phyloP scores from a whole-genome alignment of 2,797 vertebrate genomes.

The Hapalemur alaotrensis region DNA sequence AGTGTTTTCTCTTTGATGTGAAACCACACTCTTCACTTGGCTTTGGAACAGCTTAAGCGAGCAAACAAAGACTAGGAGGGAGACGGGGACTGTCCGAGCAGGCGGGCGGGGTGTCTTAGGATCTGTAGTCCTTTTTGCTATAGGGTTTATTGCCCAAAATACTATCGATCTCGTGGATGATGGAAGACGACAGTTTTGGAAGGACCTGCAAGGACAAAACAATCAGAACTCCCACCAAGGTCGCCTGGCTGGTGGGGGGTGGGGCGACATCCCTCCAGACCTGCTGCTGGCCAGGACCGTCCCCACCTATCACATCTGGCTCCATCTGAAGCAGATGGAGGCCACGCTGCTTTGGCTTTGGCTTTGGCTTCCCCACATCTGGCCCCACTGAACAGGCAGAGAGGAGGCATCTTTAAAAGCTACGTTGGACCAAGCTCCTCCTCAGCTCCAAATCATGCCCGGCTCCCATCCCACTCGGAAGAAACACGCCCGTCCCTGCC shows the following conservation, averaged over 20 bases:
- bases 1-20: conserved; percentile 81
- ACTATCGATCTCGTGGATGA: conserved; percentile 97
- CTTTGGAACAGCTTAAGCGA: conserved; percentile 94
- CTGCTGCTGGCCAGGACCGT: neutral
- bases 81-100: conserved; percentile 69
- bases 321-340: neutral
- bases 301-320: neutral
- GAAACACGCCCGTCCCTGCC: fast-evolving
- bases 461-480: neutral
- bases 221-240: neutral
- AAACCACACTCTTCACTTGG: conserved; percentile 78
- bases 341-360: fast-evolving
- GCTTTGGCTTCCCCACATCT: neutral
- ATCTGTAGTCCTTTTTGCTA: conserved; percentile 99
- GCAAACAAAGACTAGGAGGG: conserved; percentile 90
- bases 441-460: neutral
- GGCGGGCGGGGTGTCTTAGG: conserved; percentile 84
- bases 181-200: conserved; percentile 97
- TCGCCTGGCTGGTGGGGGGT: neutral
- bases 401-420: neutral
- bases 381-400: neutral
- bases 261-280: fast-evolving
- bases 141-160: conserved; percentile 99
- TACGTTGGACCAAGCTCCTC: neutral
- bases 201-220: conserved; percentile 89